A percentile compares a stretch with the other conserved stretches of the same genome.
Conservation (phyloP, 2,797 vertebrate genomes). For the Podarcis lilfordi region DNA sequence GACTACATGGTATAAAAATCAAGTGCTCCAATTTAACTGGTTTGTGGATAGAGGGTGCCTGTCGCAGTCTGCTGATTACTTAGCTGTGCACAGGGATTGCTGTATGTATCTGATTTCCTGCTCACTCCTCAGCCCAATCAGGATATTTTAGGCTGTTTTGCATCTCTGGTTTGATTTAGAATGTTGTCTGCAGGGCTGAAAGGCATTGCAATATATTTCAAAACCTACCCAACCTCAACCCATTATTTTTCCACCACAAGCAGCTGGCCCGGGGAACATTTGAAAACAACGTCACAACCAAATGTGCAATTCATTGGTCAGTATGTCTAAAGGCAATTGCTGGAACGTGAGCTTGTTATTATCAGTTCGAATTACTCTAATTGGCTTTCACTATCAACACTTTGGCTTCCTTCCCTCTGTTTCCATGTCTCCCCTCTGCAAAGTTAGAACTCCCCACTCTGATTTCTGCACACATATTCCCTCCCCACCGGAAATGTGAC, state of each 20-base stretch:
- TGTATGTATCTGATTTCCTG: background rate
- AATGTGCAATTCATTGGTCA: constrained; percentile 44
- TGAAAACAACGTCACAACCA: constrained; percentile 45
- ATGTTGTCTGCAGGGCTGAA: constrained; percentile 19
- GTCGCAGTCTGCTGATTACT: constrained; percentile 28
- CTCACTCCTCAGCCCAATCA: background rate
- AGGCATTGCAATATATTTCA: constrained; percentile 15
- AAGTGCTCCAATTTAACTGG: constrained; percentile 15
- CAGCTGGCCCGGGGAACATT: constrained; percentile 32
- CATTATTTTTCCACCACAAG: constrained; percentile 29
- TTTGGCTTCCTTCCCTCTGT: constrained; percentile 1
- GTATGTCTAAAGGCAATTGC: constrained; percentile 52
- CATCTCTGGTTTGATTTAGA: constrained; percentile 24
- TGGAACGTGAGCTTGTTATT: constrained; percentile 49
- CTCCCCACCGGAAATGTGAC: constrained; percentile 25
- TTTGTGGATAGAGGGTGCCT: constrained; percentile 10
- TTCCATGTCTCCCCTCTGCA: background rate
- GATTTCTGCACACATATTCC: constrained; percentile 1
- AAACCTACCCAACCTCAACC: constrained; percentile 15
- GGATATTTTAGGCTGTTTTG: constrained; percentile 16
- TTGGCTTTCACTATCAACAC: constrained; percentile 52
- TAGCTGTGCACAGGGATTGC: background rate
- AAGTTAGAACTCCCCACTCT: background rate
- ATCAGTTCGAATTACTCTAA: constrained; percentile 23
- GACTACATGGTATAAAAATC: constrained; percentile 3